Base-by-base conservation (phyloP, 2,888 invertebrate genomes). In the Plagodis dolabraria region DNA sequence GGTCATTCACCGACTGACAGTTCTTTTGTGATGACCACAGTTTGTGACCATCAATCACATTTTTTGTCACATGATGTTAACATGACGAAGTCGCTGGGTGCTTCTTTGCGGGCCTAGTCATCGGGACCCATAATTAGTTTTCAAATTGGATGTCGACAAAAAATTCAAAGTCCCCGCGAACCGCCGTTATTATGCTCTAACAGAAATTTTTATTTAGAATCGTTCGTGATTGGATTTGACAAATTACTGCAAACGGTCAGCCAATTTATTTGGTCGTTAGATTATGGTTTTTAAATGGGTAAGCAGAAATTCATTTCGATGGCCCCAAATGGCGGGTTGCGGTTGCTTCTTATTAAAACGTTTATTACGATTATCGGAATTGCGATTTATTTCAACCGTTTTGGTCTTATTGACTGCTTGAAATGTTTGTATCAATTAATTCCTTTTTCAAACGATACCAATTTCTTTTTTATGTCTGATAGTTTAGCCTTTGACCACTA, bases 81-180 rank as follows among this genome's bases (percentile, higher is more conserved):
- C 87, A 89, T 85, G 89, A 86, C 86, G 85, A 87, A 86, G 86
- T 89, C 84, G 76, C 43, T 84, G 87, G 87, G 85, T 82, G 84
- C 80, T 85, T 75, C 83, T 83, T 79, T 83, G 83, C 80, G 80
- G 79, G 85, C 79, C 87, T 86, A 89, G 89, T 89, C 89, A 86
- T 86, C 83, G 80, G 76, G 78, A 78, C 77, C 79, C 83, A 83
- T 92, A 88, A 92, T 92, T 92, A 92, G 88, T 89, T 92, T 91
- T 89, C 86, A 89, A 90, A 92, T 92, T 92, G 91, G 91, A 86
- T 84, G 77, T 71, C 69, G 59, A 76, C 89, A 81, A 89, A 90
- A 83, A 80, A 80, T 79, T 76, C 82, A 81, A 85, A 84, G 84
- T 85, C 84, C 77, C 85, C 86, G 84, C 83, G 76, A 77, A 78